A percentile compares a stretch with the other conserved stretches of the same genome.
Evolutionary conservation across 2,888 invertebrate species (phyloP).

Genomic region (Pterostichus madidus): DNA sequence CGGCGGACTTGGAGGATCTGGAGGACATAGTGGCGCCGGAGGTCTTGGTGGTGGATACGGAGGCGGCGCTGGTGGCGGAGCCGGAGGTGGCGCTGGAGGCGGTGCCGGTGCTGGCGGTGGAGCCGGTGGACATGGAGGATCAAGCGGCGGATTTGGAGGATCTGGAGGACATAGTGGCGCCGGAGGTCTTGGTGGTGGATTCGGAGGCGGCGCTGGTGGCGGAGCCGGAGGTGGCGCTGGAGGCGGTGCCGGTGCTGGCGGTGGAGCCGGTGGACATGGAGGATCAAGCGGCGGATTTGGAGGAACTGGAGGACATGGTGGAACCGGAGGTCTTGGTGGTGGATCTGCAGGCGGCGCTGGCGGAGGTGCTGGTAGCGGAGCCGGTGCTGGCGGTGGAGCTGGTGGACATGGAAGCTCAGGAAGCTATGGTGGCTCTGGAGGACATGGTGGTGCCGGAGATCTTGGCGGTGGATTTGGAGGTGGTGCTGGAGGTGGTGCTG

Average conservation of each 20-base stretch:
- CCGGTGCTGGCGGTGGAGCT: constrained; percentile 21
- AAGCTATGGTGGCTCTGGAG: constrained; percentile 51
- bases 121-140: constrained; percentile 20
- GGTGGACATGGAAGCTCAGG: constrained; percentile 58
- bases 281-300: constrained; percentile 48
- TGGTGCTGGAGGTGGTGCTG: not conserved
- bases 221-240: constrained; percentile 34
- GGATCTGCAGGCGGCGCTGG: constrained; percentile 16
- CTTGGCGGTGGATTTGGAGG: constrained; percentile 28
- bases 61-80: constrained; percentile 46
- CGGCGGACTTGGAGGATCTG: constrained; percentile 43
- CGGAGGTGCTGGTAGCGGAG: constrained; percentile 47
- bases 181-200: constrained; percentile 55
- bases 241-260: constrained; percentile 40
- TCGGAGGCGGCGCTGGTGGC: constrained; percentile 39
- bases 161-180: constrained; percentile 31
- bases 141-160: constrained; percentile 60
- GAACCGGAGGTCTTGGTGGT: constrained; percentile 35
- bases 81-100: constrained; percentile 36
- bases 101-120: constrained; percentile 47
- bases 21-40: constrained; percentile 56
- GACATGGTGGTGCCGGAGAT: constrained; percentile 46
- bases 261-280: constrained; percentile 26
- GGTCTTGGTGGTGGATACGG: not conserved
- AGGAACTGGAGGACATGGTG: constrained; percentile 46